phyloP scores from a whole-genome alignment of 2,888 invertebrate genomes.

The Herminia tarsipennalis region DNA sequence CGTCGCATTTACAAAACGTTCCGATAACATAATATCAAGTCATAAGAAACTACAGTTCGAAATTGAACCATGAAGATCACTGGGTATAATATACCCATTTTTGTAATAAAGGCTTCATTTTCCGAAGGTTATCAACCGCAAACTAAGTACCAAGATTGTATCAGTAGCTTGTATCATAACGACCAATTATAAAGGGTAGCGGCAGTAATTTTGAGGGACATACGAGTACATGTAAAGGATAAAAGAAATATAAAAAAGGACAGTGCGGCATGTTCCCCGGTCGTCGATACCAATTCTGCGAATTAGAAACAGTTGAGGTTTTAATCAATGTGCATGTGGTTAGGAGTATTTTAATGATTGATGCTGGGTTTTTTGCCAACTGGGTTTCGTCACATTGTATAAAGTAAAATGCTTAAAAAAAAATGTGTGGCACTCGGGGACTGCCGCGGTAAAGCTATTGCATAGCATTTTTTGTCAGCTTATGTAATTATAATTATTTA shows the following conservation, averaged over 20 bases:
- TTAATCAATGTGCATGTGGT: conserved; percentile 32
- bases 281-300: conserved; percentile 30
- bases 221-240: no score
- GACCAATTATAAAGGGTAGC: conserved; percentile 37
- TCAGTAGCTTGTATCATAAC: conserved; percentile 22
- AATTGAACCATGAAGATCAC: conserved; percentile 1
- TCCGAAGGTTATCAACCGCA: conserved; percentile 23
- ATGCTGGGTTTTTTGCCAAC: conserved; percentile 4
- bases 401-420: no score
- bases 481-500: no score
- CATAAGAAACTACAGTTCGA: neutral
- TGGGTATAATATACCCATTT: neutral
- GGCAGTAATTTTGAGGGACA: conserved; percentile 22
- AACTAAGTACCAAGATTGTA: conserved; percentile 21
- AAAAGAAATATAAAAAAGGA: conserved; percentile 17
- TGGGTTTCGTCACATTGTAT: no score
- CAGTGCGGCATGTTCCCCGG: no score
- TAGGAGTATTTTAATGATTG: conserved; percentile 1
- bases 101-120: conserved; percentile 2
- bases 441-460: no score
- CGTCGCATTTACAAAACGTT: no score
- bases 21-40: neutral
- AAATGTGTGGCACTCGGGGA: no score
- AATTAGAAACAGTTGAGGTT: conserved; percentile 26
- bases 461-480: no score